Conservation (phyloP, 2,888 invertebrate species). For the Hypomecis atomaria region DNA sequence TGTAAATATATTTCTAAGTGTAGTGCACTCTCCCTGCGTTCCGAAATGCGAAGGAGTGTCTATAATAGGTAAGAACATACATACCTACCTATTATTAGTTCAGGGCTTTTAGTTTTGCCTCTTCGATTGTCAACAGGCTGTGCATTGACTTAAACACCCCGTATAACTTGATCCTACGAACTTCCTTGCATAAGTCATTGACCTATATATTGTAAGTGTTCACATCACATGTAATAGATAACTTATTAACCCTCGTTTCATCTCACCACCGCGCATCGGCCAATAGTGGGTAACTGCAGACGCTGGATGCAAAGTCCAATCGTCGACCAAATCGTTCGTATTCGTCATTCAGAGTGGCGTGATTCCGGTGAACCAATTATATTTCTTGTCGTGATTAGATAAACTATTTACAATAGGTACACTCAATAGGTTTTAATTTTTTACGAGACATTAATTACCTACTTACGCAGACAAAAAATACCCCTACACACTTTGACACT, state of each 20-base stretch:
- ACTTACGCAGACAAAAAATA: background rate
- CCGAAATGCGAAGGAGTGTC: too few species aligned
- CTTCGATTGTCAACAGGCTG: too few species aligned
- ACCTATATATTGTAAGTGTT: conserved; percentile 36
- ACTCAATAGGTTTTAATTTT: conserved; percentile 36
- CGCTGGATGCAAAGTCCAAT: conserved; percentile 62
- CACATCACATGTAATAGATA: conserved; percentile 37
- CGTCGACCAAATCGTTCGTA: conserved; percentile 58
- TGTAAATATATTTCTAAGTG: too few species aligned
- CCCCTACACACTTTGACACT: too few species aligned
- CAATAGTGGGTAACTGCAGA: conserved; percentile 37
- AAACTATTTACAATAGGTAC: conserved; percentile 46
- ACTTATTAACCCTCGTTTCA: conserved; percentile 36
- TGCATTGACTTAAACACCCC: too few species aligned
- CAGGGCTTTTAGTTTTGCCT: too few species aligned
- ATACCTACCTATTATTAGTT: too few species aligned
- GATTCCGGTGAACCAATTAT: conserved; percentile 74
- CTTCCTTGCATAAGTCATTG: conserved; percentile 35
- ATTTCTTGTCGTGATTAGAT: conserved; percentile 69
- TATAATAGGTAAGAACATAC: too few species aligned
- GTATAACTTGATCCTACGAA: background rate
- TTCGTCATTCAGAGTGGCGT: conserved; percentile 75
- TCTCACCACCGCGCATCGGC: conserved; percentile 29
- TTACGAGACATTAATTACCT: too few species aligned
- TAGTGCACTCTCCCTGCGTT: too few species aligned